Percentiles rank a stretch among this genome's conserved stretches.
phyloP scores from a whole-genome alignment of 2,797 vertebrate genomes.

The Mus caroli region DNA sequence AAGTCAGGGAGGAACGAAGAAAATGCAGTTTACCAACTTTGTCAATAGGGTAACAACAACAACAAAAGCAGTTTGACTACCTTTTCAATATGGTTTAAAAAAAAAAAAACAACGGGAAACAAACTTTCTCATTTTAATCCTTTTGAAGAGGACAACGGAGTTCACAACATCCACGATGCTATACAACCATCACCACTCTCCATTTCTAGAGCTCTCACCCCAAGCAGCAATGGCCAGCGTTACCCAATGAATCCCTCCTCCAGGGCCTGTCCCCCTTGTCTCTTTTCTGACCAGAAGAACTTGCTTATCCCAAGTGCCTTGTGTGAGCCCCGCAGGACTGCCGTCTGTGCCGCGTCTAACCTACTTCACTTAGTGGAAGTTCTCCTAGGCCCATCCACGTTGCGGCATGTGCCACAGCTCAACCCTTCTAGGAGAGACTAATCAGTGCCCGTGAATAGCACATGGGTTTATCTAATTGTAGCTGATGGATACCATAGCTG shows the following conservation, averaged over 20 bases:
- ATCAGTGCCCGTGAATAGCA: background rate
- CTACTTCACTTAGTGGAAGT: conserved; percentile 21
- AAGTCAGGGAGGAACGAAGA: conserved; percentile 55
- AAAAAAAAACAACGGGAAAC: background rate
- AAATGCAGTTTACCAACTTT: conserved; percentile 26
- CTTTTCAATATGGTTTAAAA: background rate
- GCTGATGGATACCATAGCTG: background rate
- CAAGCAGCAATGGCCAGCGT: background rate
- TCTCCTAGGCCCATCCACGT: background rate
- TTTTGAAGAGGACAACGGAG: background rate
- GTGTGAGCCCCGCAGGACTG: background rate
- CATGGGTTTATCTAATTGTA: conserved; percentile 1
- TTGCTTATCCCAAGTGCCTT: background rate
- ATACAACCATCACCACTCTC: background rate
- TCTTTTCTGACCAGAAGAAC: conserved; percentile 22
- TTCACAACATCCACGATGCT: background rate
- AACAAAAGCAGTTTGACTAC: background rate
- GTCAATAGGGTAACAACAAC: background rate
- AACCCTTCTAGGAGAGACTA: background rate
- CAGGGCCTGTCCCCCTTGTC: background rate
- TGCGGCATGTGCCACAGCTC: background rate
- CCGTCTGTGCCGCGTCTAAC: background rate
- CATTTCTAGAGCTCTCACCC: conserved; percentile 1
- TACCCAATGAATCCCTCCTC: background rate
- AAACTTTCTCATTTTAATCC: conserved; percentile 40